Base-by-base conservation (phyloP, 2,888 invertebrate species). In the Heliothis peltigera region DNA sequence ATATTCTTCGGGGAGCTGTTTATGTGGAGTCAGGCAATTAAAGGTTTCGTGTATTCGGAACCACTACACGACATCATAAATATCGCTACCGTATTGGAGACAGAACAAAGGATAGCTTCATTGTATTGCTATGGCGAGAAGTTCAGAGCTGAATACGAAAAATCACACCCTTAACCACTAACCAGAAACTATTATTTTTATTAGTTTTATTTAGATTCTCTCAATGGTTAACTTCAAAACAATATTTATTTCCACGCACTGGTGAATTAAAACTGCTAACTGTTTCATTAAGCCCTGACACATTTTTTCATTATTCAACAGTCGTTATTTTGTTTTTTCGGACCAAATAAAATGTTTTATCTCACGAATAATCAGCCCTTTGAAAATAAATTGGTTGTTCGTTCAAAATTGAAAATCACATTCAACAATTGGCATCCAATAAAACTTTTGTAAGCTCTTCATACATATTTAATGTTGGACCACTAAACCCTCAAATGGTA, bases 351-450 rank as follows among this genome's bases (percentile, higher is more conserved):
- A 35, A 15, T 15, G 8, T 35, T 35, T 15, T 35, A 35, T 35
- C 15, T 35, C 5, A 4, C 15, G 32, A 32, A 35, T 35, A 35
- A 15, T 35, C 35, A 15, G 35, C 15, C 35, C 15, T 35, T 35
- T 35, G 15, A 35, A 35, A 35, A 35, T 15, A 35, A 35, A 35
- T 35, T 35, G 39, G n/a, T n/a, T 39, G 39, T 39, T 39, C 39
- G 39, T 39, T 15, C n/a, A 4, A 15, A 39, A 39, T 39, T 39
- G 39, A 39, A 39, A 39, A 39, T 39, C n/a, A 39, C 39, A 39
- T 39, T 39, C n/a, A 39, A 39, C 39, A 39, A 39, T 39, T 39
- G 39, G n/a, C 39, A 39, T 39, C 39, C 39, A 39, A 39, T 39
- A 39, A 39, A 39, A 39, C 39, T 39, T 39, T 39, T 39, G 39